These are phyloP conservation scores for Chloroceryle amazona DNA, from an alignment of 2,797 vertebrate genomes.

Conservation along the genomic window DNA sequence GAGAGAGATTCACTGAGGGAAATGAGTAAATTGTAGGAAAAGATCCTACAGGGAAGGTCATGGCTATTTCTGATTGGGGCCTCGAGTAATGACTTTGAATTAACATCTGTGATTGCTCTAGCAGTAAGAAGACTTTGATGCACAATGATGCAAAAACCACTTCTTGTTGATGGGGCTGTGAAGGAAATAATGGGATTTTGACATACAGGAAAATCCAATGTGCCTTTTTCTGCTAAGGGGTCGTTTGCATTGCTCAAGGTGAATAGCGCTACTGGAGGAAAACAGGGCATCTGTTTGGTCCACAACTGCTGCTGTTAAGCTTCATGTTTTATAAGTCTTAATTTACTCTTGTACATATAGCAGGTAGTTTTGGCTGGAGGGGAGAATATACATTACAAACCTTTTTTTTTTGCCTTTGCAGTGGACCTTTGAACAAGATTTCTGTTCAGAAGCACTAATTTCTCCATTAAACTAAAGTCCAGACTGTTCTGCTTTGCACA, in stretches of 20 bases:
- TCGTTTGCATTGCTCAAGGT: constrained; percentile 15
- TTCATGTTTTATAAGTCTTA: neutral
- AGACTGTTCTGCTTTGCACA: neutral
- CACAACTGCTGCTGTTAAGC: neutral
- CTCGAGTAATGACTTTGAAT: constrained; percentile 44
- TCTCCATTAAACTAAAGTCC: neutral
- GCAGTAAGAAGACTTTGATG: neutral
- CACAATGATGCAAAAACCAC: neutral
- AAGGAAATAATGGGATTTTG: constrained; percentile 22
- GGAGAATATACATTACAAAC: neutral
- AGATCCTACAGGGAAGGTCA: constrained; percentile 33
- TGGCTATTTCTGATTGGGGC: constrained; percentile 6
- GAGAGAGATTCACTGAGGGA: neutral
- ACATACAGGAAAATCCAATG: neutral
- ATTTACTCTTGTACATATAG: neutral
- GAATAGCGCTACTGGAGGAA: neutral
- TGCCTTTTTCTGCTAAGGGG: neutral
- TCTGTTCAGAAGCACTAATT: neutral
- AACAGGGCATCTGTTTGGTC: neutral
- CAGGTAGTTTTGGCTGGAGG: neutral
- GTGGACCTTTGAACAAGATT: neutral
- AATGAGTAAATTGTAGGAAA: constrained; percentile 1
- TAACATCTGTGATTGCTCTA: constrained; percentile 38
- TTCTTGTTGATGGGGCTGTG: neutral
- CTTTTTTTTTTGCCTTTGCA: neutral